Conservation (phyloP, 2,888 invertebrate genomes). For the Mayetiola destructor region DNA sequence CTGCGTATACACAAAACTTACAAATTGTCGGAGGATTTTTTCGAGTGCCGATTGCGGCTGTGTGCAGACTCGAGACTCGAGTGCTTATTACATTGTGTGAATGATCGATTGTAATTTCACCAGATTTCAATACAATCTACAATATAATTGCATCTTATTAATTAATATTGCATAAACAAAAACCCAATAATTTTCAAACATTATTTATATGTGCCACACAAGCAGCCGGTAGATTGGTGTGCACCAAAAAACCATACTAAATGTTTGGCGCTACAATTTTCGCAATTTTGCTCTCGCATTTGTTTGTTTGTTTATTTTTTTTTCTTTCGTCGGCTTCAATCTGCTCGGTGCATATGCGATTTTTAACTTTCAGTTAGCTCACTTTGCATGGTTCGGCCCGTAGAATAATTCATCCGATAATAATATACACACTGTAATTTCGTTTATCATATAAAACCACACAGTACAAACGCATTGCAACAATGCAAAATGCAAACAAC, state of each 20-base stretch:
- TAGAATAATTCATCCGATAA: constrained; percentile 5
- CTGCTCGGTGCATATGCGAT: no score
- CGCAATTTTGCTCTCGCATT: not conserved
- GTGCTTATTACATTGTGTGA: not conserved
- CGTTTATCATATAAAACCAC: no score
- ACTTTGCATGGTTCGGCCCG: not conserved
- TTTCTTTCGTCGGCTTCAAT: constrained; percentile 9
- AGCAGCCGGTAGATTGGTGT: not conserved
- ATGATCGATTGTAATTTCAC: not conserved
- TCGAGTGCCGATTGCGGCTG: no score
- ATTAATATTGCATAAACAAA: constrained; percentile 12
- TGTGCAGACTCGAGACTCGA: no score
- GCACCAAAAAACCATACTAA: no score
- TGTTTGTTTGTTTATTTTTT: not conserved
- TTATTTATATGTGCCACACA: constrained; percentile 11
- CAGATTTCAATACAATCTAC: not conserved
- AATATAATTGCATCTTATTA: constrained; percentile 1
- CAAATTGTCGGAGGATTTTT: no score
- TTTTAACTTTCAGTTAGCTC: not conserved
- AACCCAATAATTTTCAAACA: constrained; percentile 8
- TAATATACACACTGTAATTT: no score
- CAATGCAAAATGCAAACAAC: constrained; percentile 8
- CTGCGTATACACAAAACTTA: no score
- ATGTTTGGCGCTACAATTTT: no score
- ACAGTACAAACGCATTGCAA: not conserved